phyloP scores from a whole-genome alignment of 2,113 vertebrate genomes.

The Callionymus lyra region DNA sequence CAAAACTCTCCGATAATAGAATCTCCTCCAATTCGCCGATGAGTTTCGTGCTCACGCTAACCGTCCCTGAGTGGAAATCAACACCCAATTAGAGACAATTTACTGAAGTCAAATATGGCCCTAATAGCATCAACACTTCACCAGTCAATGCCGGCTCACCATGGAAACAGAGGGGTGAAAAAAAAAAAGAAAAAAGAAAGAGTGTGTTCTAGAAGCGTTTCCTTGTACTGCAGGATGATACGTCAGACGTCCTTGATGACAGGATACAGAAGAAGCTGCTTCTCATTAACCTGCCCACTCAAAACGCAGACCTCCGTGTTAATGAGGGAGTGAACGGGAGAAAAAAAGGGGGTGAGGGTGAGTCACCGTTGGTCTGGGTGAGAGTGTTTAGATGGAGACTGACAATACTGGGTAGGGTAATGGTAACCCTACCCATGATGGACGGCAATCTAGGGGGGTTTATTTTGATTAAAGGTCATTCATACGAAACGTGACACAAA shows the following conservation, averaged over 20 bases:
- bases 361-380: no score
- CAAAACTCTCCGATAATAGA: constrained; percentile 32
- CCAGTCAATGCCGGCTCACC: no score
- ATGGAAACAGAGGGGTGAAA: no score
- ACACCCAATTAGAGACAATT: constrained; percentile 34
- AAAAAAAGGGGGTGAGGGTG: constrained; percentile 1
- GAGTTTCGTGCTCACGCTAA: constrained; percentile 19
- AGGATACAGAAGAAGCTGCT: constrained; percentile 42
- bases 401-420: no score
- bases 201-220: constrained; percentile 6
- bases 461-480: no score
- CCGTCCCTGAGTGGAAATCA: constrained; percentile 23
- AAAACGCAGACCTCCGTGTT: constrained; percentile 46
- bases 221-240: constrained; percentile 21
- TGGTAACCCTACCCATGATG: no score
- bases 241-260: constrained; percentile 42
- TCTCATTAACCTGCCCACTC: constrained; percentile 61
- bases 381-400: no score
- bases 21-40: constrained; percentile 36
- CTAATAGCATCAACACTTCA: constrained; percentile 23
- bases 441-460: no score
- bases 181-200: constrained; percentile 8
- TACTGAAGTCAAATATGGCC: constrained; percentile 25
- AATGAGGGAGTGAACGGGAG: constrained; percentile 38
- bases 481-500: no score